phyloP scores from a whole-genome alignment of 2,888 invertebrate species.

The Leptinotarsa tumamoca region DNA sequence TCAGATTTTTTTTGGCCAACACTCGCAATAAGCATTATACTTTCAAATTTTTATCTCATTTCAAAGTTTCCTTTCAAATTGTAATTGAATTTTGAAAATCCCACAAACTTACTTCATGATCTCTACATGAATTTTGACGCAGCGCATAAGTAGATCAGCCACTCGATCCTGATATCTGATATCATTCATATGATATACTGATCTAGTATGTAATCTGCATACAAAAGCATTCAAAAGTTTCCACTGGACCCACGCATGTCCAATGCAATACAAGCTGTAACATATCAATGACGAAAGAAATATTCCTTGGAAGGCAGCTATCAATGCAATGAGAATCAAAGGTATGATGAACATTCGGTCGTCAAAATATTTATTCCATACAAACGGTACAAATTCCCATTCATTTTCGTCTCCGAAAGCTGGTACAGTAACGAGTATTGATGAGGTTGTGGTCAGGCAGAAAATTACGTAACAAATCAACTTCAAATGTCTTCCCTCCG shows the following conservation, averaged over 20 bases:
- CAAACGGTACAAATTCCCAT: not conserved
- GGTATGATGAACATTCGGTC: not conserved
- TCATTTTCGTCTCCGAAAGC: not conserved
- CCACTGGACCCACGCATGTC: not conserved
- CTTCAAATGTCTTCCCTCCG: not conserved
- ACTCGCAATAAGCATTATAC: too few species aligned
- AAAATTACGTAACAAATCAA: not conserved
- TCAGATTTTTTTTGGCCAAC: too few species aligned
- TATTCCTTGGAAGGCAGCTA: not conserved
- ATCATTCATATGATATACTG: slow-evolving; percentile 1
- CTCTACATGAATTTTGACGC: not conserved
- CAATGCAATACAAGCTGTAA: not conserved
- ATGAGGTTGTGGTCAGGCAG: not conserved
- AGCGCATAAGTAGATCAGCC: not conserved
- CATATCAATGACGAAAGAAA: not conserved
- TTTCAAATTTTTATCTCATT: too few species aligned
- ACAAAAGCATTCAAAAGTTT: not conserved
- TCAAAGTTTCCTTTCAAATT: too few species aligned
- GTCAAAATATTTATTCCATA: not conserved
- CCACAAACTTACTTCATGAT: not conserved
- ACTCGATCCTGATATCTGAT: not conserved
- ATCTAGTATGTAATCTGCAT: not conserved
- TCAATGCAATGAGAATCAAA: not conserved
- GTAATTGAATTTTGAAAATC: not conserved
- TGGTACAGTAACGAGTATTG: not conserved